Evolutionary conservation across 1,140 invertebrate genomes (phyloP).

Genomic region (Heliconius congener): DNA sequence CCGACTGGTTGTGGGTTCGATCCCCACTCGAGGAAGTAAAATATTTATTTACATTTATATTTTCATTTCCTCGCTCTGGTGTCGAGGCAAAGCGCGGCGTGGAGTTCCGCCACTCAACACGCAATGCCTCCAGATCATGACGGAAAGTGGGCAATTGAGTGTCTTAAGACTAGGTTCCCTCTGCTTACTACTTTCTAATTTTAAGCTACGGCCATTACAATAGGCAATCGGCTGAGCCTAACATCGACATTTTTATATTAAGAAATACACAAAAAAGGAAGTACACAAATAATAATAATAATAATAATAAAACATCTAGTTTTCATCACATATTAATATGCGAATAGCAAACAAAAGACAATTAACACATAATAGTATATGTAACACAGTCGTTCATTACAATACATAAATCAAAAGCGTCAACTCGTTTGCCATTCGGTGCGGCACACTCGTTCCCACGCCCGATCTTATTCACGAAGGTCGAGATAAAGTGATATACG

Average conservation of each 20-base stretch:
- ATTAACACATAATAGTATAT: conserved; percentile 21
- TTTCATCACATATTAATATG: not conserved
- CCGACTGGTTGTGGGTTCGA: too few species aligned
- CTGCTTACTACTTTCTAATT: too few species aligned
- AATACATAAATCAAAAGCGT: not conserved
- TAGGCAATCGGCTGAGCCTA: too few species aligned
- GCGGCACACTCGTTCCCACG: conserved; percentile 41
- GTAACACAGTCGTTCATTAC: not conserved
- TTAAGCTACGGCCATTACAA: too few species aligned
- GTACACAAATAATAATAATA: not conserved
- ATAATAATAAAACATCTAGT: not conserved
- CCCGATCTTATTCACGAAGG: conserved; percentile 39
- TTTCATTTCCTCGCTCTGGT: too few species aligned
- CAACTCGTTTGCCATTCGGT: conserved; percentile 28
- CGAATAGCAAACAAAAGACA: not conserved
- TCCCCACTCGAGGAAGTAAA: too few species aligned
- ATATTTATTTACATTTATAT: too few species aligned
- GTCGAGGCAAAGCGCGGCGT: too few species aligned
- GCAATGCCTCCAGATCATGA: too few species aligned
- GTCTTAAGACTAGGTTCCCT: too few species aligned
- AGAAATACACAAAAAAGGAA: not conserved
- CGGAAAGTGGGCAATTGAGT: too few species aligned
- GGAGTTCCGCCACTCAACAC: too few species aligned
- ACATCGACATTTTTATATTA: not conserved
- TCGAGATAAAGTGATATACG: conserved; percentile 31